Evolutionary conservation across 2,113 vertebrate species (phyloP), one percentile per base, ranked within the genome.

Genomic region (Oceanites oceanicus): DNA sequence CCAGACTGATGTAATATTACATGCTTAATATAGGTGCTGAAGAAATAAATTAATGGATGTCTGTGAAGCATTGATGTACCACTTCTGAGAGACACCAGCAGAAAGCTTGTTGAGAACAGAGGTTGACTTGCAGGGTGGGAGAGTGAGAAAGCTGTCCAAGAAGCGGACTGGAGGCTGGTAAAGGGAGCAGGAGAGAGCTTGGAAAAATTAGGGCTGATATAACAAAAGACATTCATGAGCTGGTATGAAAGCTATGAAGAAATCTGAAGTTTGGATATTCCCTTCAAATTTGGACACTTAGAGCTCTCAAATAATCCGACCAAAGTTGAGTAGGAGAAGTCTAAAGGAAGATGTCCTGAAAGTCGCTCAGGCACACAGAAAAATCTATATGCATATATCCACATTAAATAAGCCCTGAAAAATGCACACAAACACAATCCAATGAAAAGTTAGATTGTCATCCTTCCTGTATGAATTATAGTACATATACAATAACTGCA

Each of bases 1-100:
- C 86, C 92, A 87, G 45, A n/a, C 73, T 95, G 92, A 89, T 58
- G 80, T 87, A 94, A 94, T 94, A 87, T 85, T 75, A 86, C 89
- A 70, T 94, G 83, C 77, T 66, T 65, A 76, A 86, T 85, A 36
- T 42, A 90, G 89, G 83, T 95, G 80, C 67, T 2, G 53, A 81
- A 83, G 58, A 95, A 80, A 91, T 82, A 73, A 91, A 92, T 89
- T 83, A 86, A 87, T 34, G 73, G 61, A 29, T 81, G 62, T 42
- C 65, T 6, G 8, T 78, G 83, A 88, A 94, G 84, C 66, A 66
- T 1, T 76, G 83, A 38, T 68, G 47, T 53, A 58, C 0, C 0
- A 58, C 76, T 78, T 76, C 76, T 65, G 61, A 83, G 73, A 67
- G 18, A 76, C 45, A 81, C 27, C 59, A 93, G 84, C 22, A 91